These are phyloP conservation scores for Drosophila ercepeae DNA, from an alignment of 1,140 invertebrate genomes.

Conservation along the genomic window DNA sequence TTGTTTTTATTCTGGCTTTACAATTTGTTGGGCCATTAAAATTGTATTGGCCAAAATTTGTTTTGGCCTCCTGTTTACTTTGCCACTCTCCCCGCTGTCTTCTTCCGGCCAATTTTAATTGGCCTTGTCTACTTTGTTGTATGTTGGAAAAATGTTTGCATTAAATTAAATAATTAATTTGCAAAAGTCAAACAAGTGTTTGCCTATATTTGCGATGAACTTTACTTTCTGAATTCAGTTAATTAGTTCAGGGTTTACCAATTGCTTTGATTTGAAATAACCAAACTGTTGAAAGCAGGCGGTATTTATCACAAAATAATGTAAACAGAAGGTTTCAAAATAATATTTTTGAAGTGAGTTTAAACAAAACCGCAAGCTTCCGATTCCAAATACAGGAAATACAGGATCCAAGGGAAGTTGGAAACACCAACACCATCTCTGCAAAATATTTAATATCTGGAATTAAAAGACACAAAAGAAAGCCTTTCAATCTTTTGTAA, in stretches of 20 bases:
- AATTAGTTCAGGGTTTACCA: conserved; percentile 38
- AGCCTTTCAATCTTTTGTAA: neutral
- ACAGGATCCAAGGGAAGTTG: too few species aligned
- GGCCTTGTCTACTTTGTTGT: conserved; percentile 55
- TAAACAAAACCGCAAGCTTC: too few species aligned
- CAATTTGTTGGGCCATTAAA: conserved; percentile 39
- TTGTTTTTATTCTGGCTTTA: conserved; percentile 16
- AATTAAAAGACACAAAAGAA: neutral
- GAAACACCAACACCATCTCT: neutral
- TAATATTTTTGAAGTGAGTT: too few species aligned
- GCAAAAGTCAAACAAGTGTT: conserved; percentile 50
- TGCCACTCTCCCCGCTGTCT: neutral
- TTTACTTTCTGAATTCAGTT: conserved; percentile 40
- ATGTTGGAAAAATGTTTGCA: conserved; percentile 56
- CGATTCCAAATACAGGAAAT: too few species aligned
- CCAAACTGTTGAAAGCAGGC: neutral
- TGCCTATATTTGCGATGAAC: conserved; percentile 43
- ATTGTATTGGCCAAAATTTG: conserved; percentile 29
- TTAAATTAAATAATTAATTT: conserved; percentile 60
- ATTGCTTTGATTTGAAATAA: conserved; percentile 39
- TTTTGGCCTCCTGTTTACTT: conserved; percentile 13
- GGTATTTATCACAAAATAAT: neutral
- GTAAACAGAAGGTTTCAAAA: too few species aligned
- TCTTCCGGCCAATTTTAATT: conserved; percentile 56
- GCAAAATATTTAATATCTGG: neutral